Evolutionary conservation across 2,113 vertebrate genomes (phyloP).

Genomic region (Xiphophorus hellerii): DNA sequence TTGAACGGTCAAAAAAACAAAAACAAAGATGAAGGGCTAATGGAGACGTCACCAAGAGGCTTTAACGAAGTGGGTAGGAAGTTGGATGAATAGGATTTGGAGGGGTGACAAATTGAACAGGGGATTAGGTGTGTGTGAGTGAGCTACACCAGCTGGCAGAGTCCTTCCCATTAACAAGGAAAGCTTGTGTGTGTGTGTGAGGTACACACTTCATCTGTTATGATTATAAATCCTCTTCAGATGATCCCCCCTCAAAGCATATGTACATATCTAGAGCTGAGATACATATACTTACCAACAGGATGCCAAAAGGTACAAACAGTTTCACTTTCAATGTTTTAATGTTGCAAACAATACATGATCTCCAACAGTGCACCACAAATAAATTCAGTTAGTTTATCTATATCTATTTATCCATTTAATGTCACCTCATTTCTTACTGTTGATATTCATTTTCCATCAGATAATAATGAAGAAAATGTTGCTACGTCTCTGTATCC

Average conservation of each 20-base stretch:
- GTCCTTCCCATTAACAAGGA: slow-evolving; percentile 51
- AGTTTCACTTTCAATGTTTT: neutral
- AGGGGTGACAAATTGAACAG: slow-evolving; percentile 64
- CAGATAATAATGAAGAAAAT: neutral
- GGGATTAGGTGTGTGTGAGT: slow-evolving; percentile 55
- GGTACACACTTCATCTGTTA: slow-evolving; percentile 9
- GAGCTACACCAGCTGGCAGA: slow-evolving; percentile 59
- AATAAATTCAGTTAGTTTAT: no score
- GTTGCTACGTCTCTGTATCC: no score
- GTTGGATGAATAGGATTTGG: slow-evolving; percentile 70
- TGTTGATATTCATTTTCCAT: no score
- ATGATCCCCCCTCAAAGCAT: slow-evolving; percentile 6
- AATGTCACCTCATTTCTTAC: no score
- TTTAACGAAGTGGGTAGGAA: slow-evolving; percentile 61
- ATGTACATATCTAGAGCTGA: slow-evolving; percentile 2
- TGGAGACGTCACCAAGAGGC: slow-evolving; percentile 58
- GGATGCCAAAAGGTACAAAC: neutral
- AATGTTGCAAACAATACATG: no score
- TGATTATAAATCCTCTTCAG: slow-evolving; percentile 2
- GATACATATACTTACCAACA: neutral
- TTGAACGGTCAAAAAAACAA: slow-evolving; percentile 18
- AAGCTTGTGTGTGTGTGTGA: slow-evolving; percentile 18
- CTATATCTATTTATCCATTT: no score
- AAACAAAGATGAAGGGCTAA: slow-evolving; percentile 45
- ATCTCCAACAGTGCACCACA: no score